Evolutionary conservation across 2,888 invertebrate genomes (phyloP).

Genomic region (Drosophila setosimentum): DNA sequence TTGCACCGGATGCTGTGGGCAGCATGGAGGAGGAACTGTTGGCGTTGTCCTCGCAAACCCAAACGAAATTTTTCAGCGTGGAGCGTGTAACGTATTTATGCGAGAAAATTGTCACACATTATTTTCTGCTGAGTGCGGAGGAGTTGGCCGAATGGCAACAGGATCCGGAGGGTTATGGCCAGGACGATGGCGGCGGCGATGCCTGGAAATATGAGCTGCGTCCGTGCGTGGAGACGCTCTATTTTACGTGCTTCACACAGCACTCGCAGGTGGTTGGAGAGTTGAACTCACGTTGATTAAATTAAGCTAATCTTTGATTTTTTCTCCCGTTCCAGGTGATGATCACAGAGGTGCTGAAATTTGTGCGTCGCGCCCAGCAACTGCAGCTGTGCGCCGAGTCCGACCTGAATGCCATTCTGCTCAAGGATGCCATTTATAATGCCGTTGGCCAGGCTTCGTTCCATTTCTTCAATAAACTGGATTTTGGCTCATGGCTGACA

Average conservation of each 20-base stretch:
- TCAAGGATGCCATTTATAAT: constrained; percentile 97
- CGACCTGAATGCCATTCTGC: constrained; percentile 91
- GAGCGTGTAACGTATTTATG: constrained; percentile 93
- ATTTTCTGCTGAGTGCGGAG: constrained; percentile 93
- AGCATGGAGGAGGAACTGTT: constrained; percentile 66
- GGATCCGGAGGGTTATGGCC: constrained; percentile 95
- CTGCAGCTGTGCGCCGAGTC: constrained; percentile 89
- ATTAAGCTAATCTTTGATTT: background rate
- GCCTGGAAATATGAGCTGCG: constrained; percentile 97
- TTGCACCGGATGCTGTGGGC: constrained; percentile 32
- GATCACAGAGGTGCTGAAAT: constrained; percentile 90
- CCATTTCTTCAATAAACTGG: constrained; percentile 96
- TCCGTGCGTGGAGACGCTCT: constrained; percentile 95
- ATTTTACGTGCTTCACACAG: constrained; percentile 93
- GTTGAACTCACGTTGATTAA: background rate
- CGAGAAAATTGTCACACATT: constrained; percentile 93
- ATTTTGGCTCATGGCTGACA: constrained; percentile 97
- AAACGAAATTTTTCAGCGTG: constrained; percentile 91
- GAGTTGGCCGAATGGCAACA: constrained; percentile 95
- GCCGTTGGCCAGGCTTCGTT: constrained; percentile 95
- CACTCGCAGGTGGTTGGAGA: constrained; percentile 86
- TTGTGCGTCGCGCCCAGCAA: constrained; percentile 90
- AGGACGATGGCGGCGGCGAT: constrained; percentile 93
- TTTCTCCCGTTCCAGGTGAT: constrained; percentile 85
- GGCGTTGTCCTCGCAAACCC: constrained; percentile 79